Conservation (phyloP, 2,888 invertebrate genomes). For the Meliscaeva auricollis region DNA sequence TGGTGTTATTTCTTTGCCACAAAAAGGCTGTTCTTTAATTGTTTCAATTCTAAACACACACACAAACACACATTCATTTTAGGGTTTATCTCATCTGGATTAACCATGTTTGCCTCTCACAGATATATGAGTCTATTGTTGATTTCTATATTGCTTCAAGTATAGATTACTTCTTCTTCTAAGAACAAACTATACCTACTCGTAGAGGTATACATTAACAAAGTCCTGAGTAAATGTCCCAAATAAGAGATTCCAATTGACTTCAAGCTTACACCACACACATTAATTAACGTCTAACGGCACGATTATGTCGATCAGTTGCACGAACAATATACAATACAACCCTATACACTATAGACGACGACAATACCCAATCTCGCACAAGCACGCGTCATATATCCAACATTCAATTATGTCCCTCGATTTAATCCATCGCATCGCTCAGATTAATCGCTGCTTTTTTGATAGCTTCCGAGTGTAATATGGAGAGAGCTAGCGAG, state of each 20-base stretch:
- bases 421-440: constrained; percentile 73
- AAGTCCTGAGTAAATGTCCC: constrained; percentile 64
- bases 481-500: constrained; percentile 41
- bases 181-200: background rate
- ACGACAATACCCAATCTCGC: constrained; percentile 10
- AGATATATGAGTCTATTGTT: constrained; percentile 35
- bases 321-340: constrained; percentile 47
- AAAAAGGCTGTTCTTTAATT: constrained; percentile 43
- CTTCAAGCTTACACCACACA: constrained; percentile 58
- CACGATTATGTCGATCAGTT: constrained; percentile 75
- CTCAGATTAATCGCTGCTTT: constrained; percentile 75
- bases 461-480: constrained; percentile 71
- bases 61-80: no score
- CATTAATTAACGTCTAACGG: constrained; percentile 76
- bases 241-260: constrained; percentile 69
- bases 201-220: constrained; percentile 8
- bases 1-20: constrained; percentile 40
- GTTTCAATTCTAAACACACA: constrained; percentile 10
- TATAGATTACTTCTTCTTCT: background rate
- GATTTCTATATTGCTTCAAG: constrained; percentile 38
- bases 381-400: constrained; percentile 20
- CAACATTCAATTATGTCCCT: constrained; percentile 74
- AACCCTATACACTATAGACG: background rate
- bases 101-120: constrained; percentile 36
- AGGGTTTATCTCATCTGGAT: constrained; percentile 57